Evolutionary conservation across 2,888 invertebrate genomes (phyloP), one percentile per base, ranked within the genome.

Genomic region (Cerastis rubricosa): DNA sequence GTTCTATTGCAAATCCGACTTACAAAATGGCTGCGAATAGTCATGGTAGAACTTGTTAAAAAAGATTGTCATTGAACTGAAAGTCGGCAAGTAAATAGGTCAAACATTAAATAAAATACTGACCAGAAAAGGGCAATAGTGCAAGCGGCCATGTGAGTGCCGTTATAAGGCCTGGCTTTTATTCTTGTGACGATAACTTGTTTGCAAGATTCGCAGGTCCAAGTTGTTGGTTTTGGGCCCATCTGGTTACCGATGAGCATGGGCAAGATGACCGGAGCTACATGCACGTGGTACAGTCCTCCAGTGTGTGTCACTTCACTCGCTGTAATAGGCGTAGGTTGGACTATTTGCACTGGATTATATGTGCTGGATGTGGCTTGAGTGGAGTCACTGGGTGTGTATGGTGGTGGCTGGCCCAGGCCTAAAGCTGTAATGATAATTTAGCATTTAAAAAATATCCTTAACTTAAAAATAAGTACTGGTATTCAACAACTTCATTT

Each of bases 351-450:
- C 25, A 29, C n/a, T 45, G 63, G 3, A 9, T 4, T 12, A 45
- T 43, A 51, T 35, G 29, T 67, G 8, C 17, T 17, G 49, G 8
- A 35, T 0, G 40, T 5, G 14, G 25, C 17, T 19, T 57, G 45
- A 0, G 45, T 57, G 25, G 63, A 61, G n/a, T 51, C 70, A 2
- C 51, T 63, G 22, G 45, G 11, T 11, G 83, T 40, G 71, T 89
- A 89, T 1, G 91, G 92, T 3, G 91, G 92, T 11, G 91, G 93
- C 9, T 81, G 76, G 1, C 63, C 76, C n/a, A 59, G 69, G 25
- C 61, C 76, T 74, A 72, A 82, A n/a, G 63, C 79, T 86, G 81
- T 11, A 81, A 85, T 49, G 19, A 35, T 17, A 59, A 63, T n/a
- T 1, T n/a, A 7, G 40, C 7, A 22, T 14, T 43, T 14, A 43